phyloP scores from a whole-genome alignment of 2,888 invertebrate genomes.

The Crepidodera aurea region DNA sequence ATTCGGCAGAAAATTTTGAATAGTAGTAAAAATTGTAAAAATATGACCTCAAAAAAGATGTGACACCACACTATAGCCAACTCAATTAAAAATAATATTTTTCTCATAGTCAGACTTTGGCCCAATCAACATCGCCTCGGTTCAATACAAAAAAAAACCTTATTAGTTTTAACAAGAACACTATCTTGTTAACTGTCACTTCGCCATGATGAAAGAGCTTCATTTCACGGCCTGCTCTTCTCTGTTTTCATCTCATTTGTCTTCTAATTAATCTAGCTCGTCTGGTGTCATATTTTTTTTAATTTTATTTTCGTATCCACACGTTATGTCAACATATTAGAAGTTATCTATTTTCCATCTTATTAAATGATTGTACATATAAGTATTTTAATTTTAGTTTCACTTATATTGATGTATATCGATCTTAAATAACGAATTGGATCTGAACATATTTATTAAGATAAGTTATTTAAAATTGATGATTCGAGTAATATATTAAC shows the following conservation, averaged over 20 bases:
- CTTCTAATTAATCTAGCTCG: conserved; percentile 54
- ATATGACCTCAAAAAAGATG: too few species aligned
- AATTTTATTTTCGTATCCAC: conserved; percentile 22
- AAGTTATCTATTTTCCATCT: conserved; percentile 1
- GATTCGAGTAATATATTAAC: too few species aligned
- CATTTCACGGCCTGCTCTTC: conserved; percentile 54
- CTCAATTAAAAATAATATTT: conserved; percentile 10
- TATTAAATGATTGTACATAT: neutral
- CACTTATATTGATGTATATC: too few species aligned
- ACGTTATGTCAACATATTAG: conserved; percentile 32
- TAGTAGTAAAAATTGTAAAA: too few species aligned
- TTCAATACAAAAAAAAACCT: conserved; percentile 41
- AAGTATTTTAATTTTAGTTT: too few species aligned
- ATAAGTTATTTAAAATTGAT: too few species aligned
- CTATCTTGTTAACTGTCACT: conserved; percentile 53
- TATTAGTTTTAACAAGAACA: conserved; percentile 52
- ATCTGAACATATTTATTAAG: too few species aligned
- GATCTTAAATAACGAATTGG: too few species aligned
- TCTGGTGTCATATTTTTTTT: conserved; percentile 42
- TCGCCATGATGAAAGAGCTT: conserved; percentile 54
- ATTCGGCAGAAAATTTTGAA: too few species aligned
- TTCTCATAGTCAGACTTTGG: conserved; percentile 7
- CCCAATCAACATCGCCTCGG: conserved; percentile 9
- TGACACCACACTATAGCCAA: too few species aligned
- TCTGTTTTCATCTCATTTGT: conserved; percentile 58